phyloP scores from a whole-genome alignment of 2,797 vertebrate genomes.

The Carduelis carduelis region DNA sequence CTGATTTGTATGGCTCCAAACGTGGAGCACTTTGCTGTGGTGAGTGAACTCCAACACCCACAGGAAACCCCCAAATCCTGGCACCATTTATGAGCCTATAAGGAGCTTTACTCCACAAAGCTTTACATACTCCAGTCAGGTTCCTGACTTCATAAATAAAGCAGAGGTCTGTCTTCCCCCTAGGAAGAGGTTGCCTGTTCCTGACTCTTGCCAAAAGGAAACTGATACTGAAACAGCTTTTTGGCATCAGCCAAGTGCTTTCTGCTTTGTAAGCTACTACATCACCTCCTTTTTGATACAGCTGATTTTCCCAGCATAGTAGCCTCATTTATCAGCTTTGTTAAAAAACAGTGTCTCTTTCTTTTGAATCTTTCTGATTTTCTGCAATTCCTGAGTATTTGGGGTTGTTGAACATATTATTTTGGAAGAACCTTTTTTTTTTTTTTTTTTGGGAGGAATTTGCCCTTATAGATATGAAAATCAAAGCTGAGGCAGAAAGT shows the following conservation, averaged over 20 bases:
- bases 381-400: background rate
- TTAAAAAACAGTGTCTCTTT: background rate
- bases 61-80: background rate
- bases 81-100: background rate
- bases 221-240: background rate
- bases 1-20: background rate
- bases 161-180: background rate
- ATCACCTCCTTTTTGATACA: background rate
- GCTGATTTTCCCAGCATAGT: background rate
- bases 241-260: background rate
- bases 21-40: background rate
- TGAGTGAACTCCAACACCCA: background rate
- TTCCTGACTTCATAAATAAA: slow-evolving; percentile 27
- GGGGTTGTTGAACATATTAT: background rate
- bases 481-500: background rate
- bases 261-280: background rate
- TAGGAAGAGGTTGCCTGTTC: background rate
- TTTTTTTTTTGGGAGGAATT: background rate
- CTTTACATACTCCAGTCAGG: background rate
- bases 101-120: background rate
- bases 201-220: background rate
- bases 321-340: background rate
- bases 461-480: background rate
- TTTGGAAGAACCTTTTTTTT: background rate
- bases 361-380: background rate